Evolutionary conservation across 2,797 vertebrate species (phyloP).

Genomic region (Tangara arthus): DNA sequence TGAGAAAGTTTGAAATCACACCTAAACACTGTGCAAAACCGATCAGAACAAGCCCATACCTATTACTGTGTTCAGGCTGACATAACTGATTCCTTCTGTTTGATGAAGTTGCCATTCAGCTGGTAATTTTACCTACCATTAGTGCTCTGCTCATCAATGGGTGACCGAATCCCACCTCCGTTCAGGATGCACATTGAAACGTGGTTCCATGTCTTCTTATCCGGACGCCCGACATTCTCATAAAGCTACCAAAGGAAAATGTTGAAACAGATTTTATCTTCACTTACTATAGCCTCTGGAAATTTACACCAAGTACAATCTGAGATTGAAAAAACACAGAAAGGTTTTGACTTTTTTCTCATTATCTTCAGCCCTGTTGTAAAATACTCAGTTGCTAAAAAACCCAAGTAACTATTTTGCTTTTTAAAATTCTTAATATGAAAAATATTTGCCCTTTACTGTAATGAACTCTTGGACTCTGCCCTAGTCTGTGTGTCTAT

Average conservation of each 20-base stretch:
- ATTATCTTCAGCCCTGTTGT: background rate
- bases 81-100: background rate
- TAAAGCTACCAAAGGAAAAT: slow-evolving; percentile 76
- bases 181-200: slow-evolving; percentile 88
- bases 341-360: background rate
- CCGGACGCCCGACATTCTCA: slow-evolving; percentile 77
- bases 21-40: background rate
- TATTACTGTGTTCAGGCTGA: background rate
- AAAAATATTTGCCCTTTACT: background rate
- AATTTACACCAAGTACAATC: background rate
- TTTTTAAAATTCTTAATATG: background rate
- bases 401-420: background rate
- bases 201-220: slow-evolving; percentile 84
- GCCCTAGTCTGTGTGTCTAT: background rate
- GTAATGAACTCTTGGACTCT: background rate
- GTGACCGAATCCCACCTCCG: slow-evolving; percentile 82
- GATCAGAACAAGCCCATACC: background rate
- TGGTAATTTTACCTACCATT: slow-evolving; percentile 75
- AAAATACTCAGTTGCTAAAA: background rate
- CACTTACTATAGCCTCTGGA: background rate
- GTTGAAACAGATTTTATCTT: background rate
- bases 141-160: slow-evolving; percentile 82
- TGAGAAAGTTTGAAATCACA: background rate
- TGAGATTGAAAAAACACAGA: background rate
- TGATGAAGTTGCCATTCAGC: background rate